Base-by-base conservation (phyloP, 2,888 invertebrate genomes). In the Hypolimnas misippus region DNA sequence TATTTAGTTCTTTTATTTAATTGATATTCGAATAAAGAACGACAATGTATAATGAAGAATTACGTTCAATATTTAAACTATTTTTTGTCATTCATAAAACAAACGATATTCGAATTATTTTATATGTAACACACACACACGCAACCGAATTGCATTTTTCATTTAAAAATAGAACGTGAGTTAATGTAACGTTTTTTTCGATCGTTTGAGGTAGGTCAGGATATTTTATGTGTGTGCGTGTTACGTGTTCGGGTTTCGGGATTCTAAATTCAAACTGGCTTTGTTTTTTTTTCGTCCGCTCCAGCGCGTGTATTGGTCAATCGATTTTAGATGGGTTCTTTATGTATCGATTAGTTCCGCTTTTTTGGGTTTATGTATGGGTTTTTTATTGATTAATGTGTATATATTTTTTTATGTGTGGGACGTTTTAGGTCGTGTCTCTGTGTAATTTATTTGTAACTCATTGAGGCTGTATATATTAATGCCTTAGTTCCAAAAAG, bases 201-300 rank as follows among this genome's bases (percentile, higher is more conserved):
- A 76, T 75, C 71, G 56, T 60, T 87, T 86, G 86, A 74, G 86
- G 86, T 84, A 87, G 88, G 88, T 88, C 83, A 5, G 80, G 77
- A 76, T 76, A 70, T 75, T 71, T 57, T 74, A 76, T 70, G 75
- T 75, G 75, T 75, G 70, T 68, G 42, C 70, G 70, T 69, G 61
- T 64, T 73, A 77, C 81, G 82, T 79, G 84, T 75, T 76, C 79
- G 74, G 83, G 76, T 82, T 87, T 89, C 73, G 86, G 82, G 69
- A 79, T 83, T 87, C 84, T 82, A 86, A 87, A 82, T 79, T 81
- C 71, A 75, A 82, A 84, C 80, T 74, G 78, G 84, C 76, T 78
- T 76, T 71, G 54, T 65, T 49, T 61, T 65, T 71, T 80, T 79
- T 78, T 79, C 66, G 56, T 46, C 21, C 44, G 44, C 44, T 46